These are phyloP conservation scores for Piprites chloris DNA, from an alignment of 2,113 vertebrate genomes.

Conservation along the genomic window DNA sequence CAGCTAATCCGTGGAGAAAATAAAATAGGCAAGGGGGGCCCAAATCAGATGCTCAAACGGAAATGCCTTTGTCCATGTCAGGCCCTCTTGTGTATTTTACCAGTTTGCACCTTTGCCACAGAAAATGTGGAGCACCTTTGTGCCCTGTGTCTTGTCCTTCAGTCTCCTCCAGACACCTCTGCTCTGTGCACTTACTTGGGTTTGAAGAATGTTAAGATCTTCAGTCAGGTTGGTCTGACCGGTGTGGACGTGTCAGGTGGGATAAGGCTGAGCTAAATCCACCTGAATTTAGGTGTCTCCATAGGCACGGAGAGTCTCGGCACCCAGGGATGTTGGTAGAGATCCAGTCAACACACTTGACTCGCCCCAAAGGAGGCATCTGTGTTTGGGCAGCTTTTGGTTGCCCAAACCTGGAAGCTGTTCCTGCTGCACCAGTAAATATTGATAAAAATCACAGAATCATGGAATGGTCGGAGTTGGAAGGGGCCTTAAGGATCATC, in stretches of 20 bases:
- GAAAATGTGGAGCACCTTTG: not conserved
- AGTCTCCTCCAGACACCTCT: not conserved
- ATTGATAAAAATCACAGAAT: not conserved
- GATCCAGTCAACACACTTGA: not conserved
- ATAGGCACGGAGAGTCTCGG: not conserved
- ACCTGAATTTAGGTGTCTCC: not conserved
- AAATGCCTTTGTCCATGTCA: not conserved
- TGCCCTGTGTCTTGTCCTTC: not conserved
- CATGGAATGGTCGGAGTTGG: not conserved
- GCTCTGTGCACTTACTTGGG: not conserved
- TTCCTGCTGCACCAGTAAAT: not conserved
- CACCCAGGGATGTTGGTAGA: not conserved
- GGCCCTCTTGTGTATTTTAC: not conserved
- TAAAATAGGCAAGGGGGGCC: not conserved
- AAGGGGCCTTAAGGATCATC: not conserved
- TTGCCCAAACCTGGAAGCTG: not conserved
- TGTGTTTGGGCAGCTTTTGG: not conserved
- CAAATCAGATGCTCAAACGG: not conserved
- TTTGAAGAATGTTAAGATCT: not conserved
- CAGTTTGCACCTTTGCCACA: not conserved
- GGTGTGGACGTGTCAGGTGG: accelerated
- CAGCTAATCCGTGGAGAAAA: not conserved
- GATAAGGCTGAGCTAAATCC: not conserved
- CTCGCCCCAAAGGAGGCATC: not conserved
- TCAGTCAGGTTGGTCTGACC: not conserved